Base-by-base conservation (phyloP, 2,888 invertebrate genomes). In the Agrotis puta region DNA sequence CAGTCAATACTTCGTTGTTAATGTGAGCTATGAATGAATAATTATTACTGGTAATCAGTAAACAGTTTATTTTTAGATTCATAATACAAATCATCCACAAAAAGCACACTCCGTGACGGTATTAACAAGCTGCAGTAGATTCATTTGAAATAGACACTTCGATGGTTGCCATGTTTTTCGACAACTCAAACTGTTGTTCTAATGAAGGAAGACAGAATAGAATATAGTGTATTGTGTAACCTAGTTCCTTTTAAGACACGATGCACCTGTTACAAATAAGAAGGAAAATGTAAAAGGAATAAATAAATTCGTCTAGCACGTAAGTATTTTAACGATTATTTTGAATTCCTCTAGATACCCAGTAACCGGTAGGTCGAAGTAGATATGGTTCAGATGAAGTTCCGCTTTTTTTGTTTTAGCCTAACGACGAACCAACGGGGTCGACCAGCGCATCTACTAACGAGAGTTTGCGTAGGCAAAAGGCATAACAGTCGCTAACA, bases 1-100 rank as follows among this genome's bases (percentile, higher is more conserved):
- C 24, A 79, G 48, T 78, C n/a, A 74, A 27, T 74, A 48, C 58
- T 51, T 72, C 20, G 20, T 33, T 71, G 50, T 33, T 48, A 59
- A 45, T 61, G 20, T 43, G 22, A 45, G 14, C 43, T 22, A 43
- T 47, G 18, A 50, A 56, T 45, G 22, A 39, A 45, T 77, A 24
- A 66, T 47, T 75, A 33, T 33, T 39, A 39, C 13, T 9, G 14
- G 7, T 18, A 33, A n/a, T 59, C 16, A 53, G 22, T 47, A 14
- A 54, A 45, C 3, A 24, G 11, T 33, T 11, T 50, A 33, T 53
- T 77, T 45, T 43, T 7, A 57, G 56, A 57, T 62, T n/a, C 24
- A 45, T 16, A 47, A 45, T 51, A 20, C 50, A 72, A 59, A 18
- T 53, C 16, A 18, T 22, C 33, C 20, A 27, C 39, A 39, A 39